A percentile compares a stretch with the other conserved stretches of the same genome.
phyloP scores from a whole-genome alignment of 2,797 vertebrate species.

The Acridotheres tristis region DNA sequence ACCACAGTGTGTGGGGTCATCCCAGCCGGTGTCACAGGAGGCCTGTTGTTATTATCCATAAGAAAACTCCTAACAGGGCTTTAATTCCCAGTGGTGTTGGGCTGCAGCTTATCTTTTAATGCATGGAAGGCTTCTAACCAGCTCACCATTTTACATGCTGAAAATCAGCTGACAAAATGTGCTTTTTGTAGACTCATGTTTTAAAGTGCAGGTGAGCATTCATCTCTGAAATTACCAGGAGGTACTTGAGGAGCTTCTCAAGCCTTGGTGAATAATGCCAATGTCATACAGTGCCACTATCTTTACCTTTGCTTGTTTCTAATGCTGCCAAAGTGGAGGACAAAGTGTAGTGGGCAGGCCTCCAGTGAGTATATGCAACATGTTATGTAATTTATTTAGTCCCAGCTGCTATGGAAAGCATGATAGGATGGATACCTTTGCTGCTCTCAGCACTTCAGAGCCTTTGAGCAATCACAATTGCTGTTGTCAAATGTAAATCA shows the following conservation, averaged over 20 bases:
- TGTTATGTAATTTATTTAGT: background rate
- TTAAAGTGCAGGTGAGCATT: background rate
- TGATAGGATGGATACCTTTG: fast-evolving
- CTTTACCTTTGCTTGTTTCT: background rate
- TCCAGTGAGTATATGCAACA: background rate
- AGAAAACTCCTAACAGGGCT: background rate
- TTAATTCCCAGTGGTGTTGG: background rate
- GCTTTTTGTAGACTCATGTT: background rate
- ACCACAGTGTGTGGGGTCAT: background rate
- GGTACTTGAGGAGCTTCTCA: background rate
- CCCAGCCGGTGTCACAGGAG: background rate
- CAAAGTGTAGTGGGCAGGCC: background rate
- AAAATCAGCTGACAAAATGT: background rate
- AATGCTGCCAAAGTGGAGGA: background rate
- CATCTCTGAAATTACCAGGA: background rate
- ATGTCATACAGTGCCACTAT: background rate
- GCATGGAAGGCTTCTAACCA: background rate
- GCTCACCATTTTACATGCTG: background rate
- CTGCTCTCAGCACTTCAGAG: background rate
- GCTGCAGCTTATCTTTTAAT: background rate
- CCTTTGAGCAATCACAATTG: background rate
- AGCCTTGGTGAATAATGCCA: background rate
- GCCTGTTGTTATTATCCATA: background rate
- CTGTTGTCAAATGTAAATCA: background rate
- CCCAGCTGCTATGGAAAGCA: background rate